Percentiles rank a stretch among this genome's conserved stretches.
phyloP scores from a whole-genome alignment of 2,797 vertebrate genomes.

The Aulostomus chinensis region DNA sequence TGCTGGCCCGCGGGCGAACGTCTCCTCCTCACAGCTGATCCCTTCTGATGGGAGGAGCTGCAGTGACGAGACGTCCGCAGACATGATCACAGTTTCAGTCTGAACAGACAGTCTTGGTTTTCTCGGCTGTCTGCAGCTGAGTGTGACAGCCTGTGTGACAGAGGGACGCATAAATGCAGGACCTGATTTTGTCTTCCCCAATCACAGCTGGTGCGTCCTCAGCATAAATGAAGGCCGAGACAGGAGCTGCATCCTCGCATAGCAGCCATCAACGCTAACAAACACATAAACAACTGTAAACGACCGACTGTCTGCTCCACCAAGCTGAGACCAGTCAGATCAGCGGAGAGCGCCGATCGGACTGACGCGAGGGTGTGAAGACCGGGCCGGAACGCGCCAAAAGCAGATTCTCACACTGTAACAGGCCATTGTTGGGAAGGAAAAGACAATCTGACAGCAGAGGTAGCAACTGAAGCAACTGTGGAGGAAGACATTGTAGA shows the following conservation, averaged over 20 bases:
- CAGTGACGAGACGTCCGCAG: conserved; percentile 30
- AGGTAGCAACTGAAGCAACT: conserved; percentile 34
- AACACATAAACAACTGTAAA: conserved; percentile 66
- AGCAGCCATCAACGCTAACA: conserved; percentile 47
- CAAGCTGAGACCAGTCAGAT: conserved; percentile 63
- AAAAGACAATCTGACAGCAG: conserved; percentile 31
- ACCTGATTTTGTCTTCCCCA: conserved; percentile 70
- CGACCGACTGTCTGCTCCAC: conserved; percentile 62
- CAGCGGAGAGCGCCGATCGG: conserved; percentile 19
- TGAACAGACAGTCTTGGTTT: conserved; percentile 23
- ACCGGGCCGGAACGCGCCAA: conserved; percentile 6
- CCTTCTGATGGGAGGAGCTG: conserved; percentile 40
- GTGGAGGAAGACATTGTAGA: conserved; percentile 1
- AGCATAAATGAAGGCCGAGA: conserved; percentile 36
- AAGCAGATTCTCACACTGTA: conserved; percentile 14
- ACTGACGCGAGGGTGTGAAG: conserved; percentile 28
- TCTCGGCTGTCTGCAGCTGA: conserved; percentile 12
- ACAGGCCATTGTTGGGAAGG: background rate
- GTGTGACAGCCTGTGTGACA: conserved; percentile 39
- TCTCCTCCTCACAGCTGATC: conserved; percentile 37
- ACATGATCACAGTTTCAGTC: conserved; percentile 40
- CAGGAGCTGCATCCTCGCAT: conserved; percentile 22
- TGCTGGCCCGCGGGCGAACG: conserved; percentile 20
- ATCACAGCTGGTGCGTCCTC: conserved; percentile 66
- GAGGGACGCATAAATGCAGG: conserved; percentile 30